phyloP scores from a whole-genome alignment of 2,113 vertebrate species.

The Mormyrus iriodes region DNA sequence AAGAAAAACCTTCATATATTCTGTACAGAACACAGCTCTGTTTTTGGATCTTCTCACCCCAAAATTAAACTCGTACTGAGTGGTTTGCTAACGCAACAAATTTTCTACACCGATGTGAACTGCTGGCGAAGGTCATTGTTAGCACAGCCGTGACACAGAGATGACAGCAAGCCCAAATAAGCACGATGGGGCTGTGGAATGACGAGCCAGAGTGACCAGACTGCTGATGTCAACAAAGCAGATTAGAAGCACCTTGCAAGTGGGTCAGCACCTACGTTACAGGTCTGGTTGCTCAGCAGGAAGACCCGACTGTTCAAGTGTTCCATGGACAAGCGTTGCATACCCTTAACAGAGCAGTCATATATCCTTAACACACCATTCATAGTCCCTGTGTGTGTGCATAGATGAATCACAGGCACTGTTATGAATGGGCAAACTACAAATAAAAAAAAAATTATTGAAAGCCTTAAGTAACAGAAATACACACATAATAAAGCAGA shows the following conservation, averaged over 20 bases:
- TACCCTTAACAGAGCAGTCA: not conserved
- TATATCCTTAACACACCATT: not conserved
- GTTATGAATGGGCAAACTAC: not conserved
- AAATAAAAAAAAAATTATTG: not conserved
- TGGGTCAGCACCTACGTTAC: not conserved
- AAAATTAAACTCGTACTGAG: not conserved
- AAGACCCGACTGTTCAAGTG: not conserved
- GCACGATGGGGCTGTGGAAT: not conserved
- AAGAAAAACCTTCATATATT: not conserved
- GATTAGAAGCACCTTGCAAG: not conserved
- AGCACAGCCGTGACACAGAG: not conserved
- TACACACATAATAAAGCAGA: not conserved
- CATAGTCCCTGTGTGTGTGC: not conserved
- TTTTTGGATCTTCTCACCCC: not conserved
- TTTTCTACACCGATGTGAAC: not conserved
- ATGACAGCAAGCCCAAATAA: not conserved
- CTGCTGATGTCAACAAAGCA: not conserved
- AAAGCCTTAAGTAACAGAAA: not conserved
- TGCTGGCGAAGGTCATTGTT: not conserved
- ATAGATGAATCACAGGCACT: not conserved
- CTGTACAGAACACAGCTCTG: not conserved
- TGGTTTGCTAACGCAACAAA: not conserved
- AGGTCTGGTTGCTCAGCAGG: not conserved
- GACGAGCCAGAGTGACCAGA: not conserved
- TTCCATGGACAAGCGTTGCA: not conserved